phyloP scores from a whole-genome alignment of 2,888 invertebrate species.

The Pandemis cinnamomeana region DNA sequence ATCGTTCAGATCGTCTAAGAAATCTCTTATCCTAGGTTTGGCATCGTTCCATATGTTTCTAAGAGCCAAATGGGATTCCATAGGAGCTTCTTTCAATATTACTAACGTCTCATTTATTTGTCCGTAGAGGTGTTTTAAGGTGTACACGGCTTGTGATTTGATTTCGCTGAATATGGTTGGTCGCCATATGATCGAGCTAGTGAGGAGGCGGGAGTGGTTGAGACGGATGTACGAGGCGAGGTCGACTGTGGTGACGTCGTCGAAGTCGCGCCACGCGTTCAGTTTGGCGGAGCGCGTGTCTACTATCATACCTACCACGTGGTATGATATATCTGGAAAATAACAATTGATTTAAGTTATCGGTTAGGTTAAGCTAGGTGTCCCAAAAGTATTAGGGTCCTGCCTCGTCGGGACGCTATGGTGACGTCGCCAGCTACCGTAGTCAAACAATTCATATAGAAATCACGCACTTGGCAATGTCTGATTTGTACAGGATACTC shows the following conservation, averaged over 20 bases:
- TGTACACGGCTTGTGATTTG: conserved; percentile 64
- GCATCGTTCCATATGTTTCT: conserved; percentile 90
- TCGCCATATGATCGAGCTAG: conserved; percentile 92
- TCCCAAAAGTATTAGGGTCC: no score
- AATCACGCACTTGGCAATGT: no score
- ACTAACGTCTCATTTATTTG: conserved; percentile 77
- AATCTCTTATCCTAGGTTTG: conserved; percentile 87
- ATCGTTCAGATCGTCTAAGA: conserved; percentile 89
- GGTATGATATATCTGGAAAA: conserved; percentile 79
- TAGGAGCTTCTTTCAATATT: conserved; percentile 82
- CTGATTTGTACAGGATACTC: no score
- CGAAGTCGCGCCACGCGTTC: conserved; percentile 92
- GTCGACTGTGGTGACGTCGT: conserved; percentile 91
- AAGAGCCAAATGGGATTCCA: conserved; percentile 88
- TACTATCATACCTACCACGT: conserved; percentile 90
- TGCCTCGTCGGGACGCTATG: no score
- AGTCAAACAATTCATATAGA: no score
- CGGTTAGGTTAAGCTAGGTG: not conserved
- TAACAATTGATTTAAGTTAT: not conserved
- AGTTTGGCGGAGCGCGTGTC: conserved; percentile 90
- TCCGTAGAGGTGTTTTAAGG: conserved; percentile 70
- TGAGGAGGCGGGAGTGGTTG: conserved; percentile 92
- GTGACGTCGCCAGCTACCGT: no score
- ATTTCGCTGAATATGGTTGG: conserved; percentile 87
- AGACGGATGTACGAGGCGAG: conserved; percentile 91